phyloP scores from a whole-genome alignment of 2,797 vertebrate genomes.

The Poecilia gillii region DNA sequence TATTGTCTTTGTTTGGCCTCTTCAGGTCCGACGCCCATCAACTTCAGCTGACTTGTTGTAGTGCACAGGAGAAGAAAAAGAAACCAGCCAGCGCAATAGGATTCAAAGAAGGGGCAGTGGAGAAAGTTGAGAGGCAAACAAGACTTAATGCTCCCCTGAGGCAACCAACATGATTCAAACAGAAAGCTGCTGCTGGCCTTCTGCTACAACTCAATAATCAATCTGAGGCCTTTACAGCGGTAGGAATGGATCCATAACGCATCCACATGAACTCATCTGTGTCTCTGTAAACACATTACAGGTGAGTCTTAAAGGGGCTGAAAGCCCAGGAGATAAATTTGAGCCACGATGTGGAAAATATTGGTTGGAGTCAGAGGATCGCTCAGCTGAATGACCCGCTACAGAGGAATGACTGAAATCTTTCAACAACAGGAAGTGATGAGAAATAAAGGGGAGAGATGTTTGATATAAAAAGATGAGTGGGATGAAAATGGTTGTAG shows the following conservation, averaged over 20 bases:
- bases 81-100: constrained; percentile 35
- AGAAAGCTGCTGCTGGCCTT: constrained; percentile 8
- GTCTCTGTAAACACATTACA: constrained; percentile 3
- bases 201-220: constrained; percentile 6
- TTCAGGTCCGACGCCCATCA: neutral
- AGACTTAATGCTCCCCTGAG: constrained; percentile 20
- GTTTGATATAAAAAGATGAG: neutral
- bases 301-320: neutral
- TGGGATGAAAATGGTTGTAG: too few relatives aligned
- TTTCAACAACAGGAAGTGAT: neutral
- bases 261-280: constrained; percentile 3
- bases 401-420: neutral
- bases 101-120: constrained; percentile 43
- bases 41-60: constrained; percentile 14
- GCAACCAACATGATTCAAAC: constrained; percentile 18
- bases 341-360: constrained; percentile 1
- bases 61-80: constrained; percentile 1
- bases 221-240: neutral
- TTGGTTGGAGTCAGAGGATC: neutral
- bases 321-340: neutral
- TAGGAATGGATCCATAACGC: constrained; percentile 2
- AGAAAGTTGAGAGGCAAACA: constrained; percentile 27
- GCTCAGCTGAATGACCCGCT: neutral
- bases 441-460: neutral
- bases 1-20: neutral